Conservation (phyloP, 2,888 invertebrate genomes). For the Ommatoiulus sabulosus region DNA sequence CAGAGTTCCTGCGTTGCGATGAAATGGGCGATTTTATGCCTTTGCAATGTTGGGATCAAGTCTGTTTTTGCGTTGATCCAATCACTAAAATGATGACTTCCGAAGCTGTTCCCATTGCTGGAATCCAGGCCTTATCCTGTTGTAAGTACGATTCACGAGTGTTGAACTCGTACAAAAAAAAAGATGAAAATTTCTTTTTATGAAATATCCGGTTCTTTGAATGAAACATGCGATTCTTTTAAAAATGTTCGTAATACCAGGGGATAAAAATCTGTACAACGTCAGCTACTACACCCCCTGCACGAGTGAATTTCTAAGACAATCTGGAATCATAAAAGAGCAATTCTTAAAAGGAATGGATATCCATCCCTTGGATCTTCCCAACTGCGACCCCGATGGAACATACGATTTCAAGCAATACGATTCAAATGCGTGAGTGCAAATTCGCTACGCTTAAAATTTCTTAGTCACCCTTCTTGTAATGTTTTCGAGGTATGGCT, state of each 20-base stretch:
- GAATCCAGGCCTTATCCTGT: constrained; percentile 52
- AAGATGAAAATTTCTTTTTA: too few relatives aligned
- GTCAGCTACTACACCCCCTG: constrained; percentile 54
- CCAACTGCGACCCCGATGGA: constrained; percentile 56
- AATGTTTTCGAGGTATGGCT: background rate
- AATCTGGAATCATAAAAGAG: constrained; percentile 36
- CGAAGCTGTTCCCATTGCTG: constrained; percentile 52
- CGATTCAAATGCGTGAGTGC: constrained; percentile 47
- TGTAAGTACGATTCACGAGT: constrained; percentile 50
- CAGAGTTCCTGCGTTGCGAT: constrained; percentile 49
- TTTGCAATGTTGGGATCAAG: constrained; percentile 53
- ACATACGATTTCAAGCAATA: constrained; percentile 51
- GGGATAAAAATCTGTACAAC: constrained; percentile 24
- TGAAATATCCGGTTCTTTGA: background rate
- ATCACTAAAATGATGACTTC: background rate
- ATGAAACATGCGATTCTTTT: too few relatives aligned
- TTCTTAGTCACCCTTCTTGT: background rate
- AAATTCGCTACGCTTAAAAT: background rate
- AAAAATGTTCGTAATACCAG: background rate
- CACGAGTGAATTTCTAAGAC: constrained; percentile 45
- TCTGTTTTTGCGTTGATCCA: constrained; percentile 56
- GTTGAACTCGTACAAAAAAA: too few relatives aligned
- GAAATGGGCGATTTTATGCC: constrained; percentile 54
- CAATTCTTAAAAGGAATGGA: constrained; percentile 51
- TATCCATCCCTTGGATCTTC: background rate